Evolutionary conservation across 2,888 invertebrate species (phyloP).

Genomic region (Biston betularia): DNA sequence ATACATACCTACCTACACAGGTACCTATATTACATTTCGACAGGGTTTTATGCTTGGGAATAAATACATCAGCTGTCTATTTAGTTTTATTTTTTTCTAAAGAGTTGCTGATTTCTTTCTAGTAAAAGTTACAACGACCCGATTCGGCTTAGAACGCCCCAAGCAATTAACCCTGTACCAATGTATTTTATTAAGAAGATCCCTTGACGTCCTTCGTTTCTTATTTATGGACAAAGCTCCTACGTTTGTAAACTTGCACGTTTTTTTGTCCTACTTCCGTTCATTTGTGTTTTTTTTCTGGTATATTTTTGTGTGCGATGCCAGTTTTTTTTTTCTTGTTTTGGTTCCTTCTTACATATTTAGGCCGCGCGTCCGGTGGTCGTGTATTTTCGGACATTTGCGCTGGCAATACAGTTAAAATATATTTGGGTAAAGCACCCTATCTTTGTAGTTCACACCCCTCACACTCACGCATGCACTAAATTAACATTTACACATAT

Average conservation of each 20-base stretch:
- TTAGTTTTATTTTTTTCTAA: too few relatives aligned
- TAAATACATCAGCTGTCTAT: too few relatives aligned
- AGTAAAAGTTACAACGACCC: too few relatives aligned
- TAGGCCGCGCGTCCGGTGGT: slow-evolving; percentile 45
- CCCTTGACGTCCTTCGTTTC: not conserved
- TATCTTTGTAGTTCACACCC: slow-evolving; percentile 16
- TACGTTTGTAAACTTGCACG: not conserved
- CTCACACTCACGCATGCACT: not conserved
- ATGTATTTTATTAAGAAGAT: too few relatives aligned
- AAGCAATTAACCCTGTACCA: too few relatives aligned
- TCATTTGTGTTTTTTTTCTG: not conserved
- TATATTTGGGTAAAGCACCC: slow-evolving; percentile 48
- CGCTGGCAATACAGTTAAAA: slow-evolving; percentile 41
- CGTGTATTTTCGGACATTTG: slow-evolving; percentile 56
- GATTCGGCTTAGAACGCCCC: too few relatives aligned
- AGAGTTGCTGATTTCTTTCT: too few relatives aligned
- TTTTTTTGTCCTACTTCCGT: slow-evolving; percentile 9
- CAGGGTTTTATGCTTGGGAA: too few relatives aligned
- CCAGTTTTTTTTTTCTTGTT: slow-evolving; percentile 3
- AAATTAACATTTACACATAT: not conserved
- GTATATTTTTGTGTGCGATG: not conserved
- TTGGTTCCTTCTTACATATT: slow-evolving; percentile 66
- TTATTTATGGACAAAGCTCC: not conserved
- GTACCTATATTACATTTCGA: too few relatives aligned
- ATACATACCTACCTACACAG: too few relatives aligned